phyloP scores from a whole-genome alignment of 2,797 vertebrate species.

The Catostomus latipinnis region DNA sequence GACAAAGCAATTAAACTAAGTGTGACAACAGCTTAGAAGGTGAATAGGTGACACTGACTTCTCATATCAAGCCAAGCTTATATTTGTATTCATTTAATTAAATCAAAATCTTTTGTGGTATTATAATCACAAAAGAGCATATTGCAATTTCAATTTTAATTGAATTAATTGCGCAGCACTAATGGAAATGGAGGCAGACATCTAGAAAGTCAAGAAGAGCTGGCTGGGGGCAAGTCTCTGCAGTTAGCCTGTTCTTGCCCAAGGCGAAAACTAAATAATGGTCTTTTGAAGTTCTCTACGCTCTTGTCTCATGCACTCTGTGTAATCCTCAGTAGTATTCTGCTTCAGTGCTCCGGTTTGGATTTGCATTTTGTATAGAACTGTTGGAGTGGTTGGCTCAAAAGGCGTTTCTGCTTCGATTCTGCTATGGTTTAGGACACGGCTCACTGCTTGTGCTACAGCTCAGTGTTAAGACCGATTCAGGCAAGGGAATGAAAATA shows the following conservation, averaged over 20 bases:
- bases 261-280: constrained; percentile 27
- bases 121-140: not conserved
- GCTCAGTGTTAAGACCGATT: not conserved
- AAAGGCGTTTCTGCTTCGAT: constrained; percentile 4
- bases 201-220: constrained; percentile 18
- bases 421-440: not conserved
- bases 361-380: not conserved
- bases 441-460: not conserved
- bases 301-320: constrained; percentile 29
- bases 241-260: constrained; percentile 10
- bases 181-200: constrained; percentile 21
- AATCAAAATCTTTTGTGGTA: not conserved
- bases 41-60: too few species aligned
- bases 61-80: too few species aligned
- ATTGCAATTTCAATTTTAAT: not conserved
- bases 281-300: constrained; percentile 10
- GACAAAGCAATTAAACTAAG: too few species aligned
- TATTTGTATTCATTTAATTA: not conserved
- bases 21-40: too few species aligned
- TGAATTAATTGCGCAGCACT: not conserved
- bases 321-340: constrained; percentile 20
- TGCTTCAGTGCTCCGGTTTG: constrained; percentile 8
- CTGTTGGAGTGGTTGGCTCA: constrained; percentile 9
- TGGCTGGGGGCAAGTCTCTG: constrained; percentile 13
- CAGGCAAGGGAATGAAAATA: not conserved